Evolutionary conservation across 1,140 invertebrate genomes (phyloP).

Genomic region (Pseudomyrmex pallidus): DNA sequence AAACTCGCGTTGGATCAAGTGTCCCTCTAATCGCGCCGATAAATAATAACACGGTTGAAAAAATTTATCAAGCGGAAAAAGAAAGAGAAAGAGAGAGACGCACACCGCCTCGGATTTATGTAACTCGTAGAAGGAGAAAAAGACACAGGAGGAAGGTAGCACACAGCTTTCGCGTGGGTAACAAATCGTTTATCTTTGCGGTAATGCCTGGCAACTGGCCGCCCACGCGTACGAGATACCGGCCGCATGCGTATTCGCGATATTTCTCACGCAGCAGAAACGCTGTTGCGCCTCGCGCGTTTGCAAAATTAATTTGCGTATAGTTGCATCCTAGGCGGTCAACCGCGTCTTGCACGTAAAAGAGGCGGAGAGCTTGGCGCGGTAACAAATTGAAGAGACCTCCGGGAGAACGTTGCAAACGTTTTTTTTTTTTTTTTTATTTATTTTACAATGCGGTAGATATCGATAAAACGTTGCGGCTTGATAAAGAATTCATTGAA

Average conservation of each 20-base stretch:
- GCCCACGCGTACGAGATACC: slow-evolving; percentile 51
- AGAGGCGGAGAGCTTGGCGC: slow-evolving; percentile 9
- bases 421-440: not conserved
- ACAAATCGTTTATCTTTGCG: slow-evolving; percentile 67
- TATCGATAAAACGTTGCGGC: not conserved
- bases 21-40: not conserved
- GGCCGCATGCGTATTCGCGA: slow-evolving; percentile 33
- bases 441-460: not conserved
- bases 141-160: slow-evolving; percentile 35
- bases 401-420: not conserved
- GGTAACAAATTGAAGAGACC: slow-evolving; percentile 32
- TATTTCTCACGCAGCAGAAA: slow-evolving; percentile 36
- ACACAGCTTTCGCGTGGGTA: slow-evolving; percentile 54
- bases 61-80: not conserved
- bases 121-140: not conserved
- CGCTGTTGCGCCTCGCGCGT: slow-evolving; percentile 36
- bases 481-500: slow-evolving; percentile 4
- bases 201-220: slow-evolving; percentile 57
- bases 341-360: slow-evolving; percentile 11
- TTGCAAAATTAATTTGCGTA: slow-evolving; percentile 54
- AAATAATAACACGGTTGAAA: not conserved
- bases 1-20: not conserved
- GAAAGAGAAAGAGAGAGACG: slow-evolving; percentile 6
- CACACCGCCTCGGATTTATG: slow-evolving; percentile 12
- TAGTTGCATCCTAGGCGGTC: slow-evolving; percentile 34